phyloP scores from a whole-genome alignment of 2,888 invertebrate species.

The Drosophila testacea region DNA sequence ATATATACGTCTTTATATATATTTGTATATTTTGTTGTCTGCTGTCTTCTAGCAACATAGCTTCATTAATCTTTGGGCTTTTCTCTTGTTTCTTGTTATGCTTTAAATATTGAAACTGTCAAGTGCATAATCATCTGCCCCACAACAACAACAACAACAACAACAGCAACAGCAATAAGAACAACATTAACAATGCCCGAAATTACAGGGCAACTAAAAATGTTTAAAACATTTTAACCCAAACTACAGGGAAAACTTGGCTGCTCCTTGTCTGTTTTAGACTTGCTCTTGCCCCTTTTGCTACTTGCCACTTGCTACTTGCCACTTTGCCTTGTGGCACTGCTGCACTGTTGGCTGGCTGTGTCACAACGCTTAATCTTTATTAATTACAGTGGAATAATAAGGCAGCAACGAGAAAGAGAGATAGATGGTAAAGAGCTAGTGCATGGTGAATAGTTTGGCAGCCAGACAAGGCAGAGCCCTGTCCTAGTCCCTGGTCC shows the following conservation, averaged over 20 bases:
- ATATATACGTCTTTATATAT: not conserved
- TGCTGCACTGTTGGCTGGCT: conserved; percentile 57
- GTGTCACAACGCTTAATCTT: conserved; percentile 83
- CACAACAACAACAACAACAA: conserved; percentile 19
- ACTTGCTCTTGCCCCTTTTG: not conserved
- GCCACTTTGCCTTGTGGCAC: conserved; percentile 1
- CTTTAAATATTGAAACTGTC: conserved; percentile 76
- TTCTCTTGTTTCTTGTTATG: conserved; percentile 52
- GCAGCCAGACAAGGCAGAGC: conserved; percentile 48
- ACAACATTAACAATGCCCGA: conserved; percentile 31
- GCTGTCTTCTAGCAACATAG: conserved; percentile 26
- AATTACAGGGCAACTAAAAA: conserved; percentile 68
- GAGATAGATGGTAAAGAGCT: conserved; percentile 51
- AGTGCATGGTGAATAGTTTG: conserved; percentile 53
- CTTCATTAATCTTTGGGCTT: conserved; percentile 67
- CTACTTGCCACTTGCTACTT: not conserved
- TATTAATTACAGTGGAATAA: conserved; percentile 83
- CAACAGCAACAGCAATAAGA: conserved; percentile 5
- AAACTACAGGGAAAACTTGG: conserved; percentile 46
- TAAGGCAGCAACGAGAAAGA: conserved; percentile 63
- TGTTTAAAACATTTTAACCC: conserved; percentile 55
- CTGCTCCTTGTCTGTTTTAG: conserved; percentile 41
- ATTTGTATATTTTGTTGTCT: conserved; percentile 12
- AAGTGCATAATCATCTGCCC: conserved; percentile 66
- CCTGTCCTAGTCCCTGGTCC: conserved; percentile 18